A percentile compares a stretch with the other conserved stretches of the same genome.
These are phyloP conservation scores for Limnephilus rhombicus DNA, from an alignment of 2,888 invertebrate genomes.

Conservation along the genomic window DNA sequence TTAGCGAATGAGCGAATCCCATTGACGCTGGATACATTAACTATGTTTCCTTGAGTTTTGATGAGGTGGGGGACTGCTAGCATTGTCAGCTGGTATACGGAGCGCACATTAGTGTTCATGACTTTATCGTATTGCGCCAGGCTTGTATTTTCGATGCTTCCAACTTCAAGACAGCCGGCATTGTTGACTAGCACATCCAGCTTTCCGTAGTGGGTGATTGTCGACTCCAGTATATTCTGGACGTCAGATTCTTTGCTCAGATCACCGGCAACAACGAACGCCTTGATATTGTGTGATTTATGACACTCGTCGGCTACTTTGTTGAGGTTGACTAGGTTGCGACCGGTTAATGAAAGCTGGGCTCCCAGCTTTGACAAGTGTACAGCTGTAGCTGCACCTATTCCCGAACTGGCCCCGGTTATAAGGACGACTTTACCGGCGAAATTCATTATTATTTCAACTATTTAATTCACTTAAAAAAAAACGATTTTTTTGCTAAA, in stretches of 20 bases:
- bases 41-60: conserved; percentile 91
- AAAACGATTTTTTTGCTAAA: background rate
- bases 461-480: background rate
- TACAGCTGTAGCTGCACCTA: conserved; percentile 89
- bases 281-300: conserved; percentile 71
- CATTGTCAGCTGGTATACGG: conserved; percentile 90
- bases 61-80: conserved; percentile 92
- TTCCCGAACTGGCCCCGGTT: conserved; percentile 91
- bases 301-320: conserved; percentile 71
- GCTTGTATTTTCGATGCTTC: conserved; percentile 90
- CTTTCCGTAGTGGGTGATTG: conserved; percentile 85
- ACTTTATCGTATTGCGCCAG: conserved; percentile 92
- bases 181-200: conserved; percentile 93
- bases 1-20: conserved; percentile 94
- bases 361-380: conserved; percentile 87
- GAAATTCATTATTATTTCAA: conserved; percentile 76
- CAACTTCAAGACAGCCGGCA: conserved; percentile 90
- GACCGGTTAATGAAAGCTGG: conserved; percentile 83
- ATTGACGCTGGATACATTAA: conserved; percentile 96
- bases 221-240: conserved; percentile 84
- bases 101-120: conserved; percentile 93
- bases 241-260: conserved; percentile 86
- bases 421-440: conserved; percentile 85
- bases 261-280: conserved; percentile 83
- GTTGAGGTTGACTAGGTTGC: conserved; percentile 81